Conservation (phyloP, 2,888 invertebrate genomes). For the Microctonus brassicae region DNA sequence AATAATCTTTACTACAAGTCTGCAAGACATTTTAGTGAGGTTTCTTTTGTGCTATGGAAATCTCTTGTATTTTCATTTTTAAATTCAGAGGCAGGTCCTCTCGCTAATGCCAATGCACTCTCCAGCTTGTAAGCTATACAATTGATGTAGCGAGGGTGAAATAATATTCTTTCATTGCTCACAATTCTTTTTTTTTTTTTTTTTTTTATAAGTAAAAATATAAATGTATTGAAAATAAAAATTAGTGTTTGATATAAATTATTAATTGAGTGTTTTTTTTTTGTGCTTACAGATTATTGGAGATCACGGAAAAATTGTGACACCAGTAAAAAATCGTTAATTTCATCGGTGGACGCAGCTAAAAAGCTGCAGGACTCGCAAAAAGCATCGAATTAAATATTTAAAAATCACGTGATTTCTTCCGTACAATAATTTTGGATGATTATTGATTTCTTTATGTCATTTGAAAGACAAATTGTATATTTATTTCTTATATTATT, state of each 20-base stretch:
- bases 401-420: neutral
- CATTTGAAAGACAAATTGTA: constrained; percentile 4
- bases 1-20: constrained; percentile 26
- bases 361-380: constrained; percentile 51
- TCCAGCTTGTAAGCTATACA: no score
- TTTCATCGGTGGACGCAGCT: constrained; percentile 45
- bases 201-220: neutral
- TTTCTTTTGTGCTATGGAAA: constrained; percentile 62
- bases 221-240: neutral
- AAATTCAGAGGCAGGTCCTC: constrained; percentile 26
- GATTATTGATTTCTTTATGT: neutral
- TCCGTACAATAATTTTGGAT: neutral
- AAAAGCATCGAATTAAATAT: constrained; percentile 42
- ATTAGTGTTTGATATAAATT: no score
- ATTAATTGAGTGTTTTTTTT: neutral
- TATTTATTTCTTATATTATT: neutral
- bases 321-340: constrained; percentile 50
- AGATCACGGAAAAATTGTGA: constrained; percentile 61
- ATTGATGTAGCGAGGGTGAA: constrained; percentile 21
- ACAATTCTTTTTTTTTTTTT: constrained; percentile 17
- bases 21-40: constrained; percentile 55
- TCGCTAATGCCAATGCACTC: constrained; percentile 15
- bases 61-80: constrained; percentile 52
- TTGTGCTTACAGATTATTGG: constrained; percentile 63
- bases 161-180: neutral